These are phyloP conservation scores for Hydraecia micacea DNA, from an alignment of 2,888 invertebrate species.

Conservation along the genomic window DNA sequence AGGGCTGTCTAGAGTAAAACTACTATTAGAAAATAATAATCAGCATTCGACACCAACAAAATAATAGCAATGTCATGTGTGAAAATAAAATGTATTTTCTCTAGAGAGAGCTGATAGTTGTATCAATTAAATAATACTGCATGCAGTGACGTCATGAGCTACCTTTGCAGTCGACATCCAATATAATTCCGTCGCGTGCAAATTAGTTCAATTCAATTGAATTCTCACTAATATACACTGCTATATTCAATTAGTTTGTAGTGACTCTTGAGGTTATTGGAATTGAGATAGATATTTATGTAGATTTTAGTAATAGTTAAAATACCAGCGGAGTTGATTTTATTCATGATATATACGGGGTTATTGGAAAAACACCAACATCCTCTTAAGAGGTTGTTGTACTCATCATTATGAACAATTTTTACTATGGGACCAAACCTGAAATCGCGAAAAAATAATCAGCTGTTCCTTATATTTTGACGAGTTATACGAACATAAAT, in stretches of 20 bases:
- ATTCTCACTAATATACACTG: constrained; percentile 33
- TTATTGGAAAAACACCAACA: too few relatives aligned
- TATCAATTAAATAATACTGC: constrained; percentile 49
- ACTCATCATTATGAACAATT: too few relatives aligned
- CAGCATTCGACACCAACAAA: too few relatives aligned
- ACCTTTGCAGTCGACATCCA: constrained; percentile 31
- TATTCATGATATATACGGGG: background rate
- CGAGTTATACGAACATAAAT: too few relatives aligned
- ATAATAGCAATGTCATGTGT: background rate
- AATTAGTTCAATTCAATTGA: constrained; percentile 62
- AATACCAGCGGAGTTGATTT: background rate
- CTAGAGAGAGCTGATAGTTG: constrained; percentile 55
- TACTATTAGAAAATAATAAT: too few relatives aligned
- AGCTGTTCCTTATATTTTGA: too few relatives aligned
- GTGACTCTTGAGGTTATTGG: constrained; percentile 1
- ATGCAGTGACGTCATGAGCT: constrained; percentile 31
- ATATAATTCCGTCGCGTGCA: constrained; percentile 43
- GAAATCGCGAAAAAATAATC: too few relatives aligned
- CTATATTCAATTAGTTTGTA: constrained; percentile 40
- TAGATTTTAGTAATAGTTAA: background rate
- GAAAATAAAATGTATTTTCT: background rate
- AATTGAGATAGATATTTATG: background rate
- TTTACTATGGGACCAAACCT: too few relatives aligned
- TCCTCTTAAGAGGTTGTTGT: too few relatives aligned
- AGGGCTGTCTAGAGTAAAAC: too few relatives aligned